Evolutionary conservation across 2,113 vertebrate genomes (phyloP).

Genomic region (Acrocephalus kingi): DNA sequence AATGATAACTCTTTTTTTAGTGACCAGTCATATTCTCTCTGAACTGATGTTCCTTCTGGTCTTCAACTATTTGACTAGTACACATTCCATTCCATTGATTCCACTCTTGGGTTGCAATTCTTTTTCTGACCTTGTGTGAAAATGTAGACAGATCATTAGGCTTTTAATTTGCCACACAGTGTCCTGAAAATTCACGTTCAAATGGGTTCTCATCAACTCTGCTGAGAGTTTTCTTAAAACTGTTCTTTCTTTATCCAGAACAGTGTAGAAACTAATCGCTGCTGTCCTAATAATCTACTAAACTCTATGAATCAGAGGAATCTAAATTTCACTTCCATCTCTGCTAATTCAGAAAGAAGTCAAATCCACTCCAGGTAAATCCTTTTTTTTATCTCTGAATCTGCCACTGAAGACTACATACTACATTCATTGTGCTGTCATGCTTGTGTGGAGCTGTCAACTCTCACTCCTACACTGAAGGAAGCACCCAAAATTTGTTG

Average conservation of each 20-base stretch:
- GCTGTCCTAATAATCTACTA: background rate
- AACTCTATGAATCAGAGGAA: background rate
- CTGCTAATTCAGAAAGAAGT: background rate
- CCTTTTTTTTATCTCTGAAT: background rate
- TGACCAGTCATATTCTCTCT: background rate
- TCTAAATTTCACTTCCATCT: background rate
- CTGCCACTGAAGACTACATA: background rate
- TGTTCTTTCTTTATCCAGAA: background rate
- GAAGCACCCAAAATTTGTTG: background rate
- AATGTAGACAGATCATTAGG: background rate
- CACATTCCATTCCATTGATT: background rate
- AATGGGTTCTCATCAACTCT: background rate
- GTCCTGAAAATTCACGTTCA: background rate
- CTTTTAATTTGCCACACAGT: background rate
- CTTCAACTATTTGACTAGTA: background rate
- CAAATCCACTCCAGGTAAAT: background rate
- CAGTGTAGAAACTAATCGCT: background rate
- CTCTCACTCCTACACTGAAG: accelerated
- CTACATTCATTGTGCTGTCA: background rate
- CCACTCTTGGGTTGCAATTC: background rate
- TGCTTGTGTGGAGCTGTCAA: background rate
- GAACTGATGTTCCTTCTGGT: background rate
- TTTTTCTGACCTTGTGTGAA: background rate
- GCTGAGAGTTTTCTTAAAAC: background rate
- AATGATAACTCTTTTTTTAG: background rate